phyloP scores from a whole-genome alignment of 1,140 invertebrate genomes.

The Zaprionus africanus region DNA sequence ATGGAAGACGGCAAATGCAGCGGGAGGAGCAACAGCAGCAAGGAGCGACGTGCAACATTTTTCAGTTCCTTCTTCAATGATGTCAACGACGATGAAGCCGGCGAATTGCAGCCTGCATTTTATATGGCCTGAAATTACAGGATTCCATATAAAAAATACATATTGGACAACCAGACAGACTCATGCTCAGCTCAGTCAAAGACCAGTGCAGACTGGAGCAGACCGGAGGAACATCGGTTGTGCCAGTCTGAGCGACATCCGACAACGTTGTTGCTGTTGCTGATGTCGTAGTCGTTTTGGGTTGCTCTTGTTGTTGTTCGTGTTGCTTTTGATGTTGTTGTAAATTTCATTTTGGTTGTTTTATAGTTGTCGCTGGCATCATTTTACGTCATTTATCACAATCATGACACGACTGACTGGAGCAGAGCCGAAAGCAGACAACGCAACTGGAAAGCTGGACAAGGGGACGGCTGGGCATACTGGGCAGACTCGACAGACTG shows the following conservation, averaged over 20 bases:
- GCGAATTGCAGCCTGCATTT: conserved; percentile 79
- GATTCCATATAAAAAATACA: conserved; percentile 57
- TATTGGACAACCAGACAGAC: conserved; percentile 36
- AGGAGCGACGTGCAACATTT: conserved; percentile 45
- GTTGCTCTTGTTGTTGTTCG: conserved; percentile 30
- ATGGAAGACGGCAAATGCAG: conserved; percentile 27
- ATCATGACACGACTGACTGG: conserved; percentile 76
- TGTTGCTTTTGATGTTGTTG: conserved; percentile 27
- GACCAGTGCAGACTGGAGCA: conserved; percentile 1
- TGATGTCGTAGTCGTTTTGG: conserved; percentile 37
- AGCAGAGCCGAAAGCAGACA: conserved; percentile 29
- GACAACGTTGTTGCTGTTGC: conserved; percentile 58
- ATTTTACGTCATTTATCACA: conserved; percentile 83
- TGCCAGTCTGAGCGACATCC: conserved; percentile 50
- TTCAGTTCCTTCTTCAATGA: conserved; percentile 59
- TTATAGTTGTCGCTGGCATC: conserved; percentile 74
- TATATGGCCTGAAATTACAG: conserved; percentile 76
- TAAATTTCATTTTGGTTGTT: conserved; percentile 47
- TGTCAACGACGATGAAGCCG: conserved; percentile 46
- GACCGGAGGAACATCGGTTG: conserved; percentile 1
- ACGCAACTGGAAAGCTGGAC: conserved; percentile 37
- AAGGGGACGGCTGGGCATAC: conserved; percentile 16
- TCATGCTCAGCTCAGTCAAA: neutral
- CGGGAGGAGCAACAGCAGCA: neutral
- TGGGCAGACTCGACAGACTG: conserved; percentile 28